Percentiles rank a stretch among this genome's conserved stretches.
These are phyloP conservation scores for Hydrozoanthus gracilis DNA, from an alignment of 92 coral and sea anemone species.

Conservation along the genomic window DNA sequence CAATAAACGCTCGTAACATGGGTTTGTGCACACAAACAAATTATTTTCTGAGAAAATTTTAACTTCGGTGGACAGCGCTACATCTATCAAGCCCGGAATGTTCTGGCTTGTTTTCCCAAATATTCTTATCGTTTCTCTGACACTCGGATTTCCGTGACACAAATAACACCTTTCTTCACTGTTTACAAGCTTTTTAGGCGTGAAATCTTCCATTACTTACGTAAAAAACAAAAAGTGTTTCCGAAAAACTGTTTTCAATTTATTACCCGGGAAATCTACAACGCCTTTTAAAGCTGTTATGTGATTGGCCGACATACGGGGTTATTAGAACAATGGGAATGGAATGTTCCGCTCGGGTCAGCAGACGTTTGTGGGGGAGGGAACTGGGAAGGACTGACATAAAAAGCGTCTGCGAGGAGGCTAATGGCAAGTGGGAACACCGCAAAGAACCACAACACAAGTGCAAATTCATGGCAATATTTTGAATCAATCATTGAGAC, in stretches of 20 bases:
- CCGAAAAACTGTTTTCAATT: slow-evolving; percentile 2
- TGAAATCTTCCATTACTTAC: slow-evolving; percentile 15
- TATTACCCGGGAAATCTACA: slow-evolving; percentile 10
- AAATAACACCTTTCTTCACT: slow-evolving; percentile 2
- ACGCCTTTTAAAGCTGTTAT: slow-evolving; percentile 12
- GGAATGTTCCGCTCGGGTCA: slow-evolving; percentile 30
- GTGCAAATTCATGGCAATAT: no score
- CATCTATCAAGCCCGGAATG: slow-evolving; percentile 11
- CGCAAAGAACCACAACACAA: no score
- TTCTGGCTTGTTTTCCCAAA: slow-evolving; percentile 30
- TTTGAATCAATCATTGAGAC: no score
- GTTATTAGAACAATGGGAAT: slow-evolving; percentile 13
- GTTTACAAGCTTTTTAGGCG: slow-evolving; percentile 28
- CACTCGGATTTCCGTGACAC: neutral
- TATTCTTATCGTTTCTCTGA: slow-evolving; percentile 33
- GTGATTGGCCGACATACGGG: slow-evolving; percentile 15
- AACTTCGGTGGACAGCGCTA: slow-evolving; percentile 32
- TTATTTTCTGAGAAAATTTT: slow-evolving; percentile 49
- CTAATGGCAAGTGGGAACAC: no score
- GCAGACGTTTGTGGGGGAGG: slow-evolving; percentile 36
- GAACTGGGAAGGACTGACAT: no score
- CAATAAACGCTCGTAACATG: slow-evolving; percentile 51
- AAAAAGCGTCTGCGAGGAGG: no score
- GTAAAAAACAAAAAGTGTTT: neutral
- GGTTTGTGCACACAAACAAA: slow-evolving; percentile 53